Evolutionary conservation across 2,888 invertebrate species (phyloP), one percentile per base, ranked within the genome.

Genomic region (Nycteola revayana): DNA sequence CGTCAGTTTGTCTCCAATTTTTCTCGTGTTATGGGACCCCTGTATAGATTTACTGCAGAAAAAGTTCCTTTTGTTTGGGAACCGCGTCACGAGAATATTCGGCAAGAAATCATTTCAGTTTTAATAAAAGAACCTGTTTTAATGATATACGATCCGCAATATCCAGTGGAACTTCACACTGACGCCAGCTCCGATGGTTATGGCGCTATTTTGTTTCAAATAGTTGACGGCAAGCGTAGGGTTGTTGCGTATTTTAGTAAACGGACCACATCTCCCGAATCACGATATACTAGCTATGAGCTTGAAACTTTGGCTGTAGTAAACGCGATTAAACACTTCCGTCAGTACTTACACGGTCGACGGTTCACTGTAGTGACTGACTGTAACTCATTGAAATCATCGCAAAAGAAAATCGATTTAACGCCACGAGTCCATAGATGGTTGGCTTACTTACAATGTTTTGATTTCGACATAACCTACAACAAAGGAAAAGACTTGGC

Each of bases 311-410:
- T 22, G 3, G 22, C 22, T 6, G 22, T 22, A 3, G 42, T 45
- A 1, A 34, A 22, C 1, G 33, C 42, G 0, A 10, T 45, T 3
- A 35, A 43, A 10, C 40, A 30, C 17, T 30, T 30, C 18, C 11
- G 30, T 9, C 30, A 30, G 11, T 45, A 35, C 8, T 8, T 45
- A 0, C 18, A 26, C 3, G 38, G 41, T 1, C 20, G 10, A 0
- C n/a, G 9, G 0, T 45, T 45, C n/a, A 28, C 9, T n/a, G 41
- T 45, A 1, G 25, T 36, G 6, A 45, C 45, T 1, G 43, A 48
- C 23, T 44, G 32, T n/a, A n/a, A n/a, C n/a, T n/a, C n/a, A n/a
- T n/a, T n/a, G n/a, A n/a, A n/a, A n/a, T n/a, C n/a, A n/a, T n/a
- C n/a, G n/a, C n/a, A n/a, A n/a, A n/a, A n/a, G n/a, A n/a, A n/a